Conservation (phyloP, 2,888 invertebrate species). For the Leucozona laternaria region DNA sequence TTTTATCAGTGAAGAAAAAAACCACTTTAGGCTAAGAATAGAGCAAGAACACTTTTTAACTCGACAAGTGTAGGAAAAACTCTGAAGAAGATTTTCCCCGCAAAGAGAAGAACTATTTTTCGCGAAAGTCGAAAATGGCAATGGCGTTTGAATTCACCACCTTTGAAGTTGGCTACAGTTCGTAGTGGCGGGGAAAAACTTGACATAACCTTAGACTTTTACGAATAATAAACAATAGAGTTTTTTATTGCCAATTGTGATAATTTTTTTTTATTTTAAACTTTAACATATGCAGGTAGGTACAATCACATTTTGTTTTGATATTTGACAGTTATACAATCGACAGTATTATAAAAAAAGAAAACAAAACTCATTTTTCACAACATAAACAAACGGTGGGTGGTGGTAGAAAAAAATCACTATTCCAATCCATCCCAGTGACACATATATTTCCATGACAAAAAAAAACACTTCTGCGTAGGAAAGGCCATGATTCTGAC, state of each 20-base stretch:
- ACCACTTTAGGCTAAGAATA: slow-evolving; percentile 22
- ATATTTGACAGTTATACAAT: not conserved
- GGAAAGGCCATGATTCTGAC: slow-evolving; percentile 67
- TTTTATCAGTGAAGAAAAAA: slow-evolving; percentile 38
- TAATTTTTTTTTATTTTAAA: not conserved
- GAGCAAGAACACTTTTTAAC: slow-evolving; percentile 58
- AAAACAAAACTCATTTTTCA: not conserved
- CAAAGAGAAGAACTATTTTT: slow-evolving; percentile 35
- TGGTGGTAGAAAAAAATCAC: not conserved
- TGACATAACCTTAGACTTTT: slow-evolving; percentile 43
- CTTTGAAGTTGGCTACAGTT: slow-evolving; percentile 50
- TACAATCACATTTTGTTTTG: not conserved
- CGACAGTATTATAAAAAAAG: too few species aligned
- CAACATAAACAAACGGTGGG: slow-evolving; percentile 55
- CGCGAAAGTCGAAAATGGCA: slow-evolving; percentile 28
- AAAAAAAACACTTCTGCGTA: slow-evolving; percentile 40
- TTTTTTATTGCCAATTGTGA: not conserved
- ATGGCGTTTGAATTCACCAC: slow-evolving; percentile 48
- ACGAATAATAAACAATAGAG: slow-evolving; percentile 10
- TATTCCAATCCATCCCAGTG: slow-evolving; percentile 27
- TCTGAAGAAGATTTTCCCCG: slow-evolving; percentile 54
- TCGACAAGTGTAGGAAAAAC: slow-evolving; percentile 66
- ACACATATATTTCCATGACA: slow-evolving; percentile 39
- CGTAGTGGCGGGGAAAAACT: not conserved
- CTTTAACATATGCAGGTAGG: not conserved